Evolutionary conservation across 2,888 invertebrate genomes (phyloP).

Genomic region (Phalera bucephala): DNA sequence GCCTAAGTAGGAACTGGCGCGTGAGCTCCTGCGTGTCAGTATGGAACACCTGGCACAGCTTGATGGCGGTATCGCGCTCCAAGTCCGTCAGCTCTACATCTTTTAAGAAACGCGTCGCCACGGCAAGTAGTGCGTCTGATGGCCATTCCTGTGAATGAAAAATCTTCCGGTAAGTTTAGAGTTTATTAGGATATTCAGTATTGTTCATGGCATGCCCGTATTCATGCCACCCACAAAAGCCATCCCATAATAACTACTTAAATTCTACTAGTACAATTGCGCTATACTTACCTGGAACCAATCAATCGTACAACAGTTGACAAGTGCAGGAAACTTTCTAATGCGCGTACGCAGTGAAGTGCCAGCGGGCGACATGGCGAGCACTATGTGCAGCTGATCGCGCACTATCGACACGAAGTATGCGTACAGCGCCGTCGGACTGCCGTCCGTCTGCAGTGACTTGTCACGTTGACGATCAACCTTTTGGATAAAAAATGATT

Average conservation of each 20-base stretch:
- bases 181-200: too few relatives aligned
- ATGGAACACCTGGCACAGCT: conserved; percentile 95
- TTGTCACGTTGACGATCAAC: conserved; percentile 95
- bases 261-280: too few relatives aligned
- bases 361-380: conserved; percentile 96
- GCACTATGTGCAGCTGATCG: conserved; percentile 94
- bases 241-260: too few relatives aligned
- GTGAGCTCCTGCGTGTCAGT: conserved; percentile 90
- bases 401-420: conserved; percentile 94
- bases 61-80: conserved; percentile 90
- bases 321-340: conserved; percentile 95
- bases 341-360: conserved; percentile 91
- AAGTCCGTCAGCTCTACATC: conserved; percentile 89
- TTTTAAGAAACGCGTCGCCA: conserved; percentile 91
- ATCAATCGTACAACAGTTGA: conserved; percentile 97
- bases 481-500: conserved; percentile 43
- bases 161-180: too few relatives aligned
- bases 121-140: conserved; percentile 94
- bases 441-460: conserved; percentile 95
- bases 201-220: too few relatives aligned
- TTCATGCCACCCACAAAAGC: too few relatives aligned
- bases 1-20: conserved; percentile 80
- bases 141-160: conserved; percentile 98
- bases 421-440: conserved; percentile 94
- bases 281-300: conserved; percentile 97